These are phyloP conservation scores for Orycteropus afer DNA, from an alignment of 2,113 vertebrate species.

Conservation along the genomic window DNA sequence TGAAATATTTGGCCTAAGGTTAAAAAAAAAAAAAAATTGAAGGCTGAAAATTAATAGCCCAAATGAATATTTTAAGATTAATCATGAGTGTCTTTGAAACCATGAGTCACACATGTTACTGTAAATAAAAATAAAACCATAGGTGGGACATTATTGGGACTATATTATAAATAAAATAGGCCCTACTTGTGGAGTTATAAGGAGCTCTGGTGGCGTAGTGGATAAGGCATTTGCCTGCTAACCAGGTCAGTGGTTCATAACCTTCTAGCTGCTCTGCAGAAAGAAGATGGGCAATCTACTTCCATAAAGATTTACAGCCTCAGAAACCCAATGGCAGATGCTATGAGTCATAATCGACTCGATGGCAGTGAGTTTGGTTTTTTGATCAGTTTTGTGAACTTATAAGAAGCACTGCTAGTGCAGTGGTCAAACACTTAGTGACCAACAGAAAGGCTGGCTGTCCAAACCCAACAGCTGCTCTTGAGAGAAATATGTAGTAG, in stretches of 20 bases:
- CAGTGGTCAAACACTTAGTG: background rate
- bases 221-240: no score
- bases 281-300: no score
- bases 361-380: no score
- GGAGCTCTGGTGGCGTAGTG: background rate
- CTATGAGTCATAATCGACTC: no score
- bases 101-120: background rate
- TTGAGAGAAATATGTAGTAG: no score
- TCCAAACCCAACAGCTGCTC: no score
- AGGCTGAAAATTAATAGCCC: background rate
- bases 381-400: no score
- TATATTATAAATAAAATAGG: conserved; percentile 34
- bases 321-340: no score
- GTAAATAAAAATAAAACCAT: background rate
- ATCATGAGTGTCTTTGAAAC: conserved; percentile 9
- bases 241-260: no score
- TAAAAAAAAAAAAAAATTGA: background rate
- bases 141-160: background rate
- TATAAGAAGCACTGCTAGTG: background rate
- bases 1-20: conserved; percentile 22
- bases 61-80: conserved; percentile 17
- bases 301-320: no score
- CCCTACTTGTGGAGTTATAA: background rate
- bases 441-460: background rate
- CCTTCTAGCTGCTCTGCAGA: no score